These are phyloP conservation scores for Macropodus opercularis DNA, from an alignment of 2,797 vertebrate genomes.

Conservation along the genomic window DNA sequence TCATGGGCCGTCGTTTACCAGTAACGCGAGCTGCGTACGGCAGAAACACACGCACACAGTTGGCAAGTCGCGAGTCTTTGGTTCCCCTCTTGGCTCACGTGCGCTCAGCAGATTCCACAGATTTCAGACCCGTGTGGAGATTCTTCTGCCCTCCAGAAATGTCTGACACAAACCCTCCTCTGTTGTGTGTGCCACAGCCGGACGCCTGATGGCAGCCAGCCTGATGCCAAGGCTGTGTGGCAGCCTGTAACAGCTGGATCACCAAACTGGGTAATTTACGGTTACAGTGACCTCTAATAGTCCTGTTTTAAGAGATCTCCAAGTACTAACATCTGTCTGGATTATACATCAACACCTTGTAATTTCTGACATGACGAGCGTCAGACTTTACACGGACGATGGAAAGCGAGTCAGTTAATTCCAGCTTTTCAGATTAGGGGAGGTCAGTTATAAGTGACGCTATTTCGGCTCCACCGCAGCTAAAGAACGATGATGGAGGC, in stretches of 20 bases:
- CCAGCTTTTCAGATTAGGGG: not conserved
- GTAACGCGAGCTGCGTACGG: too few relatives aligned
- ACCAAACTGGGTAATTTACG: not conserved
- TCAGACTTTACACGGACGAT: not conserved
- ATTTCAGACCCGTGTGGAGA: conserved; percentile 67
- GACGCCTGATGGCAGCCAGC: conserved; percentile 13
- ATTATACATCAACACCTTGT: not conserved
- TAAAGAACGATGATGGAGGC: not conserved
- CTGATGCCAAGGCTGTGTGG: not conserved
- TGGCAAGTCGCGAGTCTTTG: conserved; percentile 33
- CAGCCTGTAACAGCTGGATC: not conserved
- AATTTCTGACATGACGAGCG: not conserved
- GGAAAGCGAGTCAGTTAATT: too few relatives aligned
- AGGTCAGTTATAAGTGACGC: conserved; percentile 5
- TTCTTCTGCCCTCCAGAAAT: conserved; percentile 55
- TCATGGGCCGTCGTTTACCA: too few relatives aligned
- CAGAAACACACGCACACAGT: too few relatives aligned
- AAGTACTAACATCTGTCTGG: not conserved
- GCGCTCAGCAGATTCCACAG: conserved; percentile 77
- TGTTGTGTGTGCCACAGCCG: conserved; percentile 59
- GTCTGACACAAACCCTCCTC: conserved; percentile 65
- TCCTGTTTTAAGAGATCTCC: not conserved
- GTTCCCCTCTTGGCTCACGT: conserved; percentile 49
- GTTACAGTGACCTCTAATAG: not conserved
- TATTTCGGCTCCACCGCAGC: not conserved